Percentiles rank a stretch among this genome's conserved stretches.
phyloP scores from a whole-genome alignment of 1,140 invertebrate genomes.

The Drosophila willistoni region DNA sequence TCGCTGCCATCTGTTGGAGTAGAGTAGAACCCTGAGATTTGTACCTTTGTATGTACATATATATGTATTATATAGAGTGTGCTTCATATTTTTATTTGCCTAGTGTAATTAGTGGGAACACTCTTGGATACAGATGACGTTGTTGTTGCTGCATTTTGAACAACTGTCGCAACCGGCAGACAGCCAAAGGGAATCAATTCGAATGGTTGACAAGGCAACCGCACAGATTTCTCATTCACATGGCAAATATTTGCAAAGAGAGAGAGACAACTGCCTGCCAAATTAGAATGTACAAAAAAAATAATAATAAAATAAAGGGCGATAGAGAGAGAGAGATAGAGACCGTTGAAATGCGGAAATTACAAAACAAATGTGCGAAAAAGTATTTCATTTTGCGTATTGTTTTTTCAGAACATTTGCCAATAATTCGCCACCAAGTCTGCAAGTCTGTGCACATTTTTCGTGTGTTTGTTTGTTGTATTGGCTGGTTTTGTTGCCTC shows the following conservation, averaged over 20 bases:
- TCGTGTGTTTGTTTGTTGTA: conserved; percentile 16
- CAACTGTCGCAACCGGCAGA: conserved; percentile 65
- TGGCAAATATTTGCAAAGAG: conserved; percentile 76
- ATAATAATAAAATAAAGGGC: neutral
- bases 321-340: neutral
- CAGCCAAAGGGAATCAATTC: conserved; percentile 14
- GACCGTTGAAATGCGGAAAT: conserved; percentile 55
- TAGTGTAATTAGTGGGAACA: conserved; percentile 54
- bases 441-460: conserved; percentile 78
- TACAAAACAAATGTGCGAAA: conserved; percentile 75
- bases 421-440: conserved; percentile 73
- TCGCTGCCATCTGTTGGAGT: neutral
- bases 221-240: conserved; percentile 79
- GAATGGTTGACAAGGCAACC: conserved; percentile 36
- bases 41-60: neutral
- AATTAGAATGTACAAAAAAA: conserved; percentile 22
- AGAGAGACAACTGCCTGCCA: conserved; percentile 46
- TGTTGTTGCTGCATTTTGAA: conserved; percentile 43
- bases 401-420: conserved; percentile 67
- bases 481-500: neutral
- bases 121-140: conserved; percentile 48
- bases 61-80: neutral
- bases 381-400: conserved; percentile 41
- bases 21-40: conserved; percentile 21
- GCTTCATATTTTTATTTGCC: conserved; percentile 34